A percentile compares a stretch with the other conserved stretches of the same genome.
Conservation (phyloP, 2,888 invertebrate genomes). For the Pachymerium ferrugineum region DNA sequence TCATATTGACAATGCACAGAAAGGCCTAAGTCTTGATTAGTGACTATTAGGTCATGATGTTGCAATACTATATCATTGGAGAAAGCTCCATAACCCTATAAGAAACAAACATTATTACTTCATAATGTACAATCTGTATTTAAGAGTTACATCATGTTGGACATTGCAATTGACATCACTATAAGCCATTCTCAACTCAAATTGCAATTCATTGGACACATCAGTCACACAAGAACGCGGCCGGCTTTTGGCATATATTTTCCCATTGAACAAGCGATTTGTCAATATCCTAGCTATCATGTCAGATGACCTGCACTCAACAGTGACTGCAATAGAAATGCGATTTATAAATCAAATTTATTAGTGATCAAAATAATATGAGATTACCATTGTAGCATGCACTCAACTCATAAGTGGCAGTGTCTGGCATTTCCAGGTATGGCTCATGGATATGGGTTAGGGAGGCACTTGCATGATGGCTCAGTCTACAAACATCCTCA, state of each 20-base stretch:
- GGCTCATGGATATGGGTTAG: conserved; percentile 57
- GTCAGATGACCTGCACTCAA: conserved; percentile 80
- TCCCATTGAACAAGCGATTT: conserved; percentile 85
- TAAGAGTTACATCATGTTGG: conserved; percentile 59
- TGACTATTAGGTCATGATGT: conserved; percentile 92
- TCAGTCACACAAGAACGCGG: conserved; percentile 88
- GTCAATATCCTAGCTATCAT: conserved; percentile 90
- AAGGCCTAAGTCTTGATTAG: conserved; percentile 85
- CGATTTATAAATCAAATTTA: not conserved
- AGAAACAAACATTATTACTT: conserved; percentile 21
- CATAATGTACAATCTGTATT: not conserved
- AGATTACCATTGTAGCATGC: conserved; percentile 75
- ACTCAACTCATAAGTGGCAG: conserved; percentile 83
- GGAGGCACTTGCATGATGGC: conserved; percentile 84
- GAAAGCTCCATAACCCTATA: conserved; percentile 67
- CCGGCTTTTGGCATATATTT: conserved; percentile 89
- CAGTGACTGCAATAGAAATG: conserved; percentile 33
- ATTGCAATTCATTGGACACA: conserved; percentile 79
- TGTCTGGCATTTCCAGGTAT: conserved; percentile 64
- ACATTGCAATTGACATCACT: conserved; percentile 90
- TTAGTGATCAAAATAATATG: not conserved
- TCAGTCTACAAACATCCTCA: conserved; percentile 84
- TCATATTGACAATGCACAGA: conserved; percentile 93
- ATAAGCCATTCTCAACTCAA: conserved; percentile 85
- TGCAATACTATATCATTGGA: conserved; percentile 85